A percentile compares a stretch with the other conserved stretches of the same genome.
phyloP scores from a whole-genome alignment of 2,888 invertebrate species.

The Tillus elongatus region DNA sequence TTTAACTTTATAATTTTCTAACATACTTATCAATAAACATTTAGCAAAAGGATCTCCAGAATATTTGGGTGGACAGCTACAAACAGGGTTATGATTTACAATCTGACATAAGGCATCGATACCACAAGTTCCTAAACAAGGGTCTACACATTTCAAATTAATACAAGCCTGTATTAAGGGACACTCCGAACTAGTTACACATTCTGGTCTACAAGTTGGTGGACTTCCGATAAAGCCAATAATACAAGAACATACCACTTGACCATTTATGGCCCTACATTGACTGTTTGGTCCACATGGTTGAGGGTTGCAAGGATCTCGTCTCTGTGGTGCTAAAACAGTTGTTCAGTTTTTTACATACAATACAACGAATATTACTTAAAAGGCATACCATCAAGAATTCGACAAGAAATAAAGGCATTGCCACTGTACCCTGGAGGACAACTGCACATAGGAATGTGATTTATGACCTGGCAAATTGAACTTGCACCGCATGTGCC shows the following conservation, averaged over 20 bases:
- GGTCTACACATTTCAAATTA: conserved; percentile 71
- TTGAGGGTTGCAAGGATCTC: conserved; percentile 56
- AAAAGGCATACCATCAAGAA: conserved; percentile 36
- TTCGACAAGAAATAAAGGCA: conserved; percentile 54
- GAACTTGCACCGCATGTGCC: conserved; percentile 65
- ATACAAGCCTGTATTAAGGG: conserved; percentile 62
- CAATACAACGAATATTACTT: too few species aligned
- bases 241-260: conserved; percentile 64
- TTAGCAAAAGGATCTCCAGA: conserved; percentile 70
- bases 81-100: conserved; percentile 72
- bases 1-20: conserved; percentile 12
- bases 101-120: conserved; percentile 65
- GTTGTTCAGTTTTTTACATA: background rate
- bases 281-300: conserved; percentile 76
- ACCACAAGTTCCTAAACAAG: conserved; percentile 78
- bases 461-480: conserved; percentile 62
- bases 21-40: conserved; percentile 48
- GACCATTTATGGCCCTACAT: conserved; percentile 62
- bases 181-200: conserved; percentile 67
- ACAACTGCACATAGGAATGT: conserved; percentile 68
- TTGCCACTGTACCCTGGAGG: conserved; percentile 57
- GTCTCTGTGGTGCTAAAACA: conserved; percentile 10
- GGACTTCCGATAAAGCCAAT: conserved; percentile 64
- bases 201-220: conserved; percentile 70
- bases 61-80: conserved; percentile 57